Evolutionary conservation across 2,888 invertebrate species (phyloP).

Genomic region (Acleris literana): DNA sequence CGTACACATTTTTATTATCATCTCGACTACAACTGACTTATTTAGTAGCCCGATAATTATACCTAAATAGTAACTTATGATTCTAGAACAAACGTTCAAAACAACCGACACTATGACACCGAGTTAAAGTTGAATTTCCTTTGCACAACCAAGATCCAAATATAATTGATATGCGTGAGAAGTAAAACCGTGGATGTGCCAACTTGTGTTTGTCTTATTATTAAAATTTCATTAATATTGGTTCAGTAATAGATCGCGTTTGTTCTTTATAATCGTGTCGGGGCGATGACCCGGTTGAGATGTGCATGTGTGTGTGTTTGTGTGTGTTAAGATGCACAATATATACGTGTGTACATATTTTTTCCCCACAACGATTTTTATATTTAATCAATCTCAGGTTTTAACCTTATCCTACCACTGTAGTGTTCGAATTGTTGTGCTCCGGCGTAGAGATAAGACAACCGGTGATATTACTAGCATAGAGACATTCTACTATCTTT

Average conservation of each 20-base stretch:
- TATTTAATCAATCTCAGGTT: no score
- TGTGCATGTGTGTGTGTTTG: no score
- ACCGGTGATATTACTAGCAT: no score
- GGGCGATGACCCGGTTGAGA: slow-evolving; percentile 13
- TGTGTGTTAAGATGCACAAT: no score
- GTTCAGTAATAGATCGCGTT: slow-evolving; percentile 41
- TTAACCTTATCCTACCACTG: no score
- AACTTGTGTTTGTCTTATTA: slow-evolving; percentile 46
- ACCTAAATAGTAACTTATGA: slow-evolving; percentile 46
- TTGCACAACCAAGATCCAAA: slow-evolving; percentile 34
- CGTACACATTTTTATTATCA: slow-evolving; percentile 55
- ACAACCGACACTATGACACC: slow-evolving; percentile 23
- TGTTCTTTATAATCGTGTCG: slow-evolving; percentile 7
- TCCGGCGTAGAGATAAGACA: no score
- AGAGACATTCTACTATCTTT: no score
- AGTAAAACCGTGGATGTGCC: slow-evolving; percentile 44
- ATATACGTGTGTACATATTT: no score
- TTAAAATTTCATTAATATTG: slow-evolving; percentile 48
- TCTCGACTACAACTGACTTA: slow-evolving; percentile 55
- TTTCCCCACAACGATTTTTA: no score
- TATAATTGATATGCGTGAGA: slow-evolving; percentile 47
- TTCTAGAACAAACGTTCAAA: background rate
- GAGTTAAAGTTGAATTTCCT: slow-evolving; percentile 16
- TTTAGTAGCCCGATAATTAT: slow-evolving; percentile 58
- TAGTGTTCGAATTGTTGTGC: no score